Evolutionary conservation across 2,888 invertebrate genomes (phyloP), one percentile per base, ranked within the genome.

Genomic region (Philopedon plagiatum): DNA sequence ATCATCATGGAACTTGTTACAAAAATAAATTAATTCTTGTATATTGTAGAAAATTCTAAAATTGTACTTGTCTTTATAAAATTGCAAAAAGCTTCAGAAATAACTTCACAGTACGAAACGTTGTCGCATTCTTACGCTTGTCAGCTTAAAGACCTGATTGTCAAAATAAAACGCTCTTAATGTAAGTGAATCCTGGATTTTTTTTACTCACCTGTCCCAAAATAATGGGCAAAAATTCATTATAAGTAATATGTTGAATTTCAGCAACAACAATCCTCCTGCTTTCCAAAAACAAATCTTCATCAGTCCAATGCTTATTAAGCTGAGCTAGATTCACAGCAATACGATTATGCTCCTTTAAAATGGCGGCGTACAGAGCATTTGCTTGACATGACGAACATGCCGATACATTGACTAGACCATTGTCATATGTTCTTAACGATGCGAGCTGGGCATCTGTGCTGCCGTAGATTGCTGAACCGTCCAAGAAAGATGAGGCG

Each of bases 231-330:
- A 95, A 85, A 85, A 93, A 95, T 83, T 95, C 95, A 79, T 92
- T 93, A 83, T 91, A 92, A 0, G 95, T 95, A 66, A 95, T 92
- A 79, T 95, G 95, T 76, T 95, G 95, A 41, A 95, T 90, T 82
- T 94, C 89, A 0, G 94, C 94, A 0, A 92, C 90, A 9, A 95
- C 88, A 9, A 93, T 91, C 54, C 94, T 87, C 60, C 93, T 88
- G 2, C 93, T 88, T 83, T 95, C 95, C 76, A 92, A 86, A 83
- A 93, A 95, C 13, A 95, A 82, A 0, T 89, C 90, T 39, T 93
- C 90, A 80, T 94, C 94, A 71, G 91, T 90, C 95, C 95, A 95
- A 80, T 93, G 92, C 0, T 91, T 88, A 81, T 96, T 95, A 67
- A 93, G 83, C 13, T 90, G 86, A 8, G 90, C 89, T 26, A 96